Evolutionary conservation across 2,888 invertebrate species (phyloP).

Genomic region (Gnatocerus cornutus): DNA sequence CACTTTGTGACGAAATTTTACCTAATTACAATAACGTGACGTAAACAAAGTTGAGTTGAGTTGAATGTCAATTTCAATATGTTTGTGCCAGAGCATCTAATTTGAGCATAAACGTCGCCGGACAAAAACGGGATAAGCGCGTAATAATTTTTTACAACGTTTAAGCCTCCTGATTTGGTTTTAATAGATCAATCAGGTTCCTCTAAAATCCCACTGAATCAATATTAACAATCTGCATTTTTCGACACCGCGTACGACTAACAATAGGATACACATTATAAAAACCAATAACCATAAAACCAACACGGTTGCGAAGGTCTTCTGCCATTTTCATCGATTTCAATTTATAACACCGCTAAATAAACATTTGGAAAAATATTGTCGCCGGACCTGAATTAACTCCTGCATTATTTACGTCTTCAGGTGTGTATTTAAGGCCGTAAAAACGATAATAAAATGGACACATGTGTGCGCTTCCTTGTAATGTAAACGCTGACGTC

Average conservation of each 20-base stretch:
- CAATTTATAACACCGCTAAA: conserved; percentile 13
- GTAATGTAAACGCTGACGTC: conserved; percentile 38
- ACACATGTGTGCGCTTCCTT: conserved; percentile 28
- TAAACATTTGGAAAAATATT: neutral
- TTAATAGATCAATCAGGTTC: conserved; percentile 28
- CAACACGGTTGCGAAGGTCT: neutral
- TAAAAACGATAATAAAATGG: conserved; percentile 21
- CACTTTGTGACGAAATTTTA: too few species aligned
- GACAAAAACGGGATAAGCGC: conserved; percentile 1
- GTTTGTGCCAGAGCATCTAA: neutral
- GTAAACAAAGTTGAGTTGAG: conserved; percentile 12
- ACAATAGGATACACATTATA: conserved; percentile 2
- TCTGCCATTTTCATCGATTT: conserved; percentile 18
- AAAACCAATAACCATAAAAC: conserved; percentile 16
- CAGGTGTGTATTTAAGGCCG: conserved; percentile 16
- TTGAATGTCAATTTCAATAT: conserved; percentile 9
- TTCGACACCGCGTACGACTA: neutral
- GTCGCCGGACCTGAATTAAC: neutral
- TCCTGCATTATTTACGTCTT: conserved; percentile 3
- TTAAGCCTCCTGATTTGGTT: conserved; percentile 22
- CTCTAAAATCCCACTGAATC: conserved; percentile 1
- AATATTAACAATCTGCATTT: conserved; percentile 11
- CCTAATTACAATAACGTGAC: conserved; percentile 8
- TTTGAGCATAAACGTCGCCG: conserved; percentile 7
- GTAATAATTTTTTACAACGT: conserved; percentile 6